A percentile compares a stretch with the other conserved stretches of the same genome.
These are phyloP conservation scores for Blastomussa wellsi DNA, from an alignment of 92 coral and sea anemone species.

Conservation along the genomic window DNA sequence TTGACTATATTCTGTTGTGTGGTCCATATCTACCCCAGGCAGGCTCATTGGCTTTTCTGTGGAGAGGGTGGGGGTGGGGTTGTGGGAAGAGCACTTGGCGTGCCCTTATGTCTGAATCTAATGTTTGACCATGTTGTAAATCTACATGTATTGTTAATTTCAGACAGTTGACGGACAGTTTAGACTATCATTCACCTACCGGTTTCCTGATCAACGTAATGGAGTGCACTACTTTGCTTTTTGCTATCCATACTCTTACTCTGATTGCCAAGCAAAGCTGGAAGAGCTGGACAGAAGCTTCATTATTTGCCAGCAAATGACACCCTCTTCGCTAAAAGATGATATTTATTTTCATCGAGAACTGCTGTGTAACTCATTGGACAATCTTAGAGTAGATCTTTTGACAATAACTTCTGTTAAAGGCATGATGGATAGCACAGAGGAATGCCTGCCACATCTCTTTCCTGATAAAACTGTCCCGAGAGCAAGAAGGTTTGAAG, in stretches of 20 bases:
- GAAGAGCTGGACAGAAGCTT: slow-evolving; percentile 63
- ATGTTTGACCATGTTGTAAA: no score
- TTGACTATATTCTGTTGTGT: neutral
- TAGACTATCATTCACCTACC: slow-evolving; percentile 84
- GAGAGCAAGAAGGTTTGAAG: slow-evolving; percentile 80
- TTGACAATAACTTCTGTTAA: slow-evolving; percentile 82
- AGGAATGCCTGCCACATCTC: slow-evolving; percentile 64
- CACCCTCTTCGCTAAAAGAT: slow-evolving; percentile 59
- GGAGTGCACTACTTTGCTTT: slow-evolving; percentile 88
- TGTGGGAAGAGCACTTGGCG: no score
- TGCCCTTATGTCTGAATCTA: no score
- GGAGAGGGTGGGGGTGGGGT: no score
- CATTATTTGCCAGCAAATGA: slow-evolving; percentile 54
- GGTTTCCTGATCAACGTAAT: slow-evolving; percentile 90
- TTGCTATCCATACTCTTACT: slow-evolving; percentile 92
- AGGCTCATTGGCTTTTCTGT: neutral
- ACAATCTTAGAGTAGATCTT: slow-evolving; percentile 87
- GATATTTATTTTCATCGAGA: slow-evolving; percentile 82
- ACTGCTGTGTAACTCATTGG: slow-evolving; percentile 81
- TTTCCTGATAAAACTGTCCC: slow-evolving; percentile 80
- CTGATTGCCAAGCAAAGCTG: slow-evolving; percentile 82
- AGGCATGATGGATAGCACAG: slow-evolving; percentile 79
- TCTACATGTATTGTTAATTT: slow-evolving; percentile 4
- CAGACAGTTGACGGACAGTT: slow-evolving; percentile 96
- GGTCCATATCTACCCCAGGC: no score